Conservation (phyloP, 2,888 invertebrate genomes). For the Pachymerium ferrugineum region DNA sequence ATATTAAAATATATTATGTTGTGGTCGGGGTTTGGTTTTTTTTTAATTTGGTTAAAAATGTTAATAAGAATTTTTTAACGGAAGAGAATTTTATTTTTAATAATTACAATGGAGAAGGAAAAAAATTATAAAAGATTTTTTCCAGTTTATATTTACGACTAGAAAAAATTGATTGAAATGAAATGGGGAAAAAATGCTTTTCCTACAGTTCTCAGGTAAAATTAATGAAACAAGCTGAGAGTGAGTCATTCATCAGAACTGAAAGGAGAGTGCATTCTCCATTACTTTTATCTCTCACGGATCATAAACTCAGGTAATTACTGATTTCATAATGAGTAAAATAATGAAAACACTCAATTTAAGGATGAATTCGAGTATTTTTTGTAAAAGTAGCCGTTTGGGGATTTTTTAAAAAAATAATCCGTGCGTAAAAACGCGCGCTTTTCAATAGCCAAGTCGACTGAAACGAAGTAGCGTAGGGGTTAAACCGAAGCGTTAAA, state of each 20-base stretch:
- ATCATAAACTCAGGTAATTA: conserved; percentile 15
- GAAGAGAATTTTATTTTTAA: too few species aligned
- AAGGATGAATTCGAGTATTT: not conserved
- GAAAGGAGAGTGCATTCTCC: not conserved
- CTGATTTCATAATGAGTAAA: not conserved
- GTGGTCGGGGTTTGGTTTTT: not conserved
- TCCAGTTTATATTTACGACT: not conserved
- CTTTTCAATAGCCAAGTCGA: not conserved
- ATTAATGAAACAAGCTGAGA: not conserved
- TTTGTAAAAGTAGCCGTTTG: too few species aligned
- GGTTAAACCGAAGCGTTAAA: conserved; percentile 7
- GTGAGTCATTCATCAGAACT: not conserved
- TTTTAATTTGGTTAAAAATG: not conserved
- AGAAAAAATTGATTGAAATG: not conserved
- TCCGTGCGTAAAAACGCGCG: not conserved
- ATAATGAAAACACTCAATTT: not conserved
- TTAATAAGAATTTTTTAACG: conserved; percentile 5
- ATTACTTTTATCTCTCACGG: not conserved
- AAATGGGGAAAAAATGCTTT: not conserved
- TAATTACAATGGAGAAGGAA: not conserved
- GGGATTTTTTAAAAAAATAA: not conserved
- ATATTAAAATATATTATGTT: conserved; percentile 5
- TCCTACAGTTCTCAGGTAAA: not conserved
- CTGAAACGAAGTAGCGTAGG: not conserved
- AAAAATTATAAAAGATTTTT: not conserved